These are phyloP conservation scores for Cladorhizidae sp. DNA, from an alignment of 37 sponge, comb jelly and placozoan species.

Conservation along the genomic window DNA sequence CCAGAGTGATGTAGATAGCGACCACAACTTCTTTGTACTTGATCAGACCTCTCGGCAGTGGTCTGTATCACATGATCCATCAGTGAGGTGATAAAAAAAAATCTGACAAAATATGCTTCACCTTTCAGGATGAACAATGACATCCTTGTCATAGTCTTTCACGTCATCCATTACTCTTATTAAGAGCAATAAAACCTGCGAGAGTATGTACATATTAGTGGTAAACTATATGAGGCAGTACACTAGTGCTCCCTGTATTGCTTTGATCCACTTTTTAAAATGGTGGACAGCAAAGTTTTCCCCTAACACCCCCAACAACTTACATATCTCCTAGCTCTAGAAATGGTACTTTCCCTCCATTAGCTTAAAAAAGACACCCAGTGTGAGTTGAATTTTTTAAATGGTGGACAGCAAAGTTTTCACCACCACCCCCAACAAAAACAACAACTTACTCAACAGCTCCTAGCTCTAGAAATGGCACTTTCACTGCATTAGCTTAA, in stretches of 20 bases:
- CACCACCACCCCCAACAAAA: too few relatives aligned
- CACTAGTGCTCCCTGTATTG: neutral
- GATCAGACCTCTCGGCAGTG: slow-evolving; percentile 78
- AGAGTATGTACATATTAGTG: neutral
- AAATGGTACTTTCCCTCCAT: too few relatives aligned
- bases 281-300: too few relatives aligned
- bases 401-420: too few relatives aligned
- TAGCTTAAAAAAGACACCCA: too few relatives aligned
- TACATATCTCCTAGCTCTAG: too few relatives aligned
- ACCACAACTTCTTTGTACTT: slow-evolving; percentile 44
- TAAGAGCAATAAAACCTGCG: slow-evolving; percentile 51
- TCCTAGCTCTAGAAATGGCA: too few relatives aligned
- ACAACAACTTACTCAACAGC: too few relatives aligned
- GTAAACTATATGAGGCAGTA: neutral
- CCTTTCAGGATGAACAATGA: slow-evolving; percentile 80
- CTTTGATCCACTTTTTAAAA: neutral
- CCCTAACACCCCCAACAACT: too few relatives aligned
- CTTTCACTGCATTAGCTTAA: too few relatives aligned
- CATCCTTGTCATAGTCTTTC: slow-evolving; percentile 85
- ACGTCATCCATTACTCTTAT: slow-evolving; percentile 90
- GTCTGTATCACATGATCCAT: slow-evolving; percentile 23
- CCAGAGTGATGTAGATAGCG: slow-evolving; percentile 38
- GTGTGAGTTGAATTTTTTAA: too few relatives aligned
- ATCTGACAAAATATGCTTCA: neutral
- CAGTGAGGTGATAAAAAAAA: neutral